These are phyloP conservation scores for Cnemophilus loriae DNA, from an alignment of 2,113 vertebrate genomes.

Conservation along the genomic window DNA sequence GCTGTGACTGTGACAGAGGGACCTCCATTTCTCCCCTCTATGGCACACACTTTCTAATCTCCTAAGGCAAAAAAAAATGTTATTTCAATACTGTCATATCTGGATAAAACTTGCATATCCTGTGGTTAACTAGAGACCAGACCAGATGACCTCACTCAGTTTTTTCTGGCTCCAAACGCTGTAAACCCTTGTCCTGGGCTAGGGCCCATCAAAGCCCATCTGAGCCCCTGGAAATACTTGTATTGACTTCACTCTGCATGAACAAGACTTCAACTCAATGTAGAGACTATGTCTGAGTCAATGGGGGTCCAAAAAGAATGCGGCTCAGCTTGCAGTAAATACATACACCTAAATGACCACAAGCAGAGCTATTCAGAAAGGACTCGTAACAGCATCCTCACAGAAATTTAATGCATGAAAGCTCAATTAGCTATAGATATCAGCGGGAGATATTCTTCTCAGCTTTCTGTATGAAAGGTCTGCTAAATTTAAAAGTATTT, in stretches of 20 bases:
- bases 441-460: background rate
- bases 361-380: background rate
- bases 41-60: background rate
- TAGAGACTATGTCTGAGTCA: background rate
- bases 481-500: background rate
- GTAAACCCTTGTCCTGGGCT: background rate
- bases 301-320: background rate
- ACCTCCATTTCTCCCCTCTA: background rate
- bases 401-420: background rate
- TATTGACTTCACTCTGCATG: background rate
- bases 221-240: background rate
- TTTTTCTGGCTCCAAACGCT: background rate
- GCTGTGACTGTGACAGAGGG: background rate
- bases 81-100: background rate
- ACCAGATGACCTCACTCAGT: background rate
- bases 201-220: background rate
- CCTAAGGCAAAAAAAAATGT: background rate
- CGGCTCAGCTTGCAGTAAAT: background rate
- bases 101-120: background rate
- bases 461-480: background rate
- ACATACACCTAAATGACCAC: background rate
- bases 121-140: background rate
- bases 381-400: background rate
- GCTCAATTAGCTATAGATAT: background rate
- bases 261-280: background rate